These are phyloP conservation scores for Plotosus lineatus DNA, from an alignment of 2,113 vertebrate genomes.

Conservation along the genomic window DNA sequence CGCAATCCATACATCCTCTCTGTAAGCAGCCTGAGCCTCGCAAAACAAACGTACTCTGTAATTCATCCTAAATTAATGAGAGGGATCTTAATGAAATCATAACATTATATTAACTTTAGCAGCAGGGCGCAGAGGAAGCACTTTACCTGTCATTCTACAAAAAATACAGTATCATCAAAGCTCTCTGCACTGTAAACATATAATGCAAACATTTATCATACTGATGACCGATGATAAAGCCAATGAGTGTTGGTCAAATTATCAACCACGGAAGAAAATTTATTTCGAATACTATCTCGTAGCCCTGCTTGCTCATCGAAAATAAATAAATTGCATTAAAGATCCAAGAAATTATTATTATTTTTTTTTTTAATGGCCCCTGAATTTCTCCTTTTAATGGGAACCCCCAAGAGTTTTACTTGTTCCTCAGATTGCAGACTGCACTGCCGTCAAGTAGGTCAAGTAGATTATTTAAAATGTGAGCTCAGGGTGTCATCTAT, in stretches of 20 bases:
- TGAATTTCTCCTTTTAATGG: neutral
- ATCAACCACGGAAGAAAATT: neutral
- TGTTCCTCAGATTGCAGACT: neutral
- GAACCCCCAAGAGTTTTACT: neutral
- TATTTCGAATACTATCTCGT: neutral
- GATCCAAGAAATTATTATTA: neutral
- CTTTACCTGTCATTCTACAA: neutral
- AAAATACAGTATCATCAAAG: neutral
- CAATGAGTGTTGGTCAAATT: neutral
- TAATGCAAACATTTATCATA: neutral
- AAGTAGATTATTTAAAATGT: conserved; percentile 35
- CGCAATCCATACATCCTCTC: neutral
- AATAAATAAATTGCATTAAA: neutral
- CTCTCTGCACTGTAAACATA: neutral
- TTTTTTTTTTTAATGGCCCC: neutral
- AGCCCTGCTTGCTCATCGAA: neutral
- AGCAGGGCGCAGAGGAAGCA: neutral
- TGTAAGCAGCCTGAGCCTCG: conserved; percentile 3
- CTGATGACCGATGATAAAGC: neutral
- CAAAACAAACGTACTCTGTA: conserved; percentile 21
- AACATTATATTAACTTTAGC: neutral
- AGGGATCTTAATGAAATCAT: neutral
- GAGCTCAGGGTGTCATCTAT: conserved; percentile 40
- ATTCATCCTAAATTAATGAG: conserved; percentile 45
- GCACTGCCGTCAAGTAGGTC: conserved; percentile 27